Conservation (phyloP, 2,888 invertebrate genomes). For the Aphidius colemani region DNA sequence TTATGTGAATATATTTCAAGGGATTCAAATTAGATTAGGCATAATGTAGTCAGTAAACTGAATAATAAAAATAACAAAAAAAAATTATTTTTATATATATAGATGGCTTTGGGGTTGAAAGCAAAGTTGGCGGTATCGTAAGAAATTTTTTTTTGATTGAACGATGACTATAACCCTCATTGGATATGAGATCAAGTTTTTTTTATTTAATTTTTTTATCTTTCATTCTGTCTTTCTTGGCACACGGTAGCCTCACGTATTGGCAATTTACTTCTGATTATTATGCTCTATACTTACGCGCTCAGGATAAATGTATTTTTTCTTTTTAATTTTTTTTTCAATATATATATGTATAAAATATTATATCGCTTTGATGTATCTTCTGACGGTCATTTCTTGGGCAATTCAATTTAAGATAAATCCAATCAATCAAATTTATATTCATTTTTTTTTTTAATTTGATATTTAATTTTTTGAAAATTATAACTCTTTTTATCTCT, state of each 20-base stretch:
- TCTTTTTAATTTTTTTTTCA: background rate
- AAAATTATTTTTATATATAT: slow-evolving; percentile 27
- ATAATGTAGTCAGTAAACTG: slow-evolving; percentile 22
- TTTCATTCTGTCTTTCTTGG: slow-evolving; percentile 37
- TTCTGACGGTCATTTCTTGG: slow-evolving; percentile 14
- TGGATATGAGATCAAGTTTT: too few relatives aligned
- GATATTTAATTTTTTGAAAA: background rate
- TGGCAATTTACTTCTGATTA: slow-evolving; percentile 60
- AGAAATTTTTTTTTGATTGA: too few relatives aligned
- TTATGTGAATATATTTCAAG: slow-evolving; percentile 39
- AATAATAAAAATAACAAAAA: slow-evolving; percentile 22
- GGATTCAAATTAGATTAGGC: slow-evolving; percentile 52
- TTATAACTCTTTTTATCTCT: background rate
- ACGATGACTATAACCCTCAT: too few relatives aligned
- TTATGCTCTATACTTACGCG: slow-evolving; percentile 56
- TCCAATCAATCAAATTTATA: slow-evolving; percentile 9
- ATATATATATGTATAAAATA: slow-evolving; percentile 19
- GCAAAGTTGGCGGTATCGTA: background rate
- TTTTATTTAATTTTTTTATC: too few relatives aligned
- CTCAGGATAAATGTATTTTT: slow-evolving; percentile 15
- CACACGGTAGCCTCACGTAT: slow-evolving; percentile 60
- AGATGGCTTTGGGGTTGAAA: slow-evolving; percentile 19
- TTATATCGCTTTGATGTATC: background rate
- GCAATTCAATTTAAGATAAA: slow-evolving; percentile 11
- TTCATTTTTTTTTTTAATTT: too few relatives aligned